phyloP scores from a whole-genome alignment of 2,797 vertebrate genomes.

The Sebastes miniatus region DNA sequence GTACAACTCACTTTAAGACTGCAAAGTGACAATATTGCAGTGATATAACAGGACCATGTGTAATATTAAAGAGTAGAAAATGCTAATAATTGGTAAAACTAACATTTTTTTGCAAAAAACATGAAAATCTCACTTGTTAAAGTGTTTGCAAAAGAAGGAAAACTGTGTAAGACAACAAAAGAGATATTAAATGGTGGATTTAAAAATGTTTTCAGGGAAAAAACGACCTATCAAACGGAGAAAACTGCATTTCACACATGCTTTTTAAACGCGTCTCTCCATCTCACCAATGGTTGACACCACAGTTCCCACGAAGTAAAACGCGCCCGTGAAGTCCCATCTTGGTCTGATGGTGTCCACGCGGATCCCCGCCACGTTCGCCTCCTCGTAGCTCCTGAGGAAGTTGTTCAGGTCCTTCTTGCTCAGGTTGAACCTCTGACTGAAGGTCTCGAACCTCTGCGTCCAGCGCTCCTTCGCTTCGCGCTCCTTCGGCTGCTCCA shows the following conservation, averaged over 20 bases:
- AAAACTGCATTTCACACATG: neutral
- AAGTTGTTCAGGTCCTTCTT: constrained; percentile 85
- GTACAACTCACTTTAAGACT: neutral
- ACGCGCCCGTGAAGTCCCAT: constrained; percentile 94
- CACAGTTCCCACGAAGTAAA: constrained; percentile 96
- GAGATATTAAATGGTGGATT: neutral
- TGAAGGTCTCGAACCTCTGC: constrained; percentile 88
- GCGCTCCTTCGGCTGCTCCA: constrained; percentile 90
- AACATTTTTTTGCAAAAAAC: neutral
- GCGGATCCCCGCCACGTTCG: constrained; percentile 88
- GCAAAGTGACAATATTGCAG: no score
- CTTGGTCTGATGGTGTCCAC: constrained; percentile 87
- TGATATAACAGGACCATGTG: neutral
- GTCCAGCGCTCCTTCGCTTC: constrained; percentile 90
- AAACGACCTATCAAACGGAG: neutral
- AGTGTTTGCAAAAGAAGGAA: neutral
- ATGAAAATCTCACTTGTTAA: no score
- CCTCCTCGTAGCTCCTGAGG: constrained; percentile 90
- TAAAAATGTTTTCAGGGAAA: neutral
- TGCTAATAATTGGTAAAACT: neutral
- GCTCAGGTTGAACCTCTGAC: constrained; percentile 88
- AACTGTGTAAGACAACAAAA: no score
- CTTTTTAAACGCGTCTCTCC: neutral
- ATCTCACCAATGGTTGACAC: constrained; percentile 93
- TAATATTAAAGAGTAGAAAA: neutral